These are phyloP conservation scores for Polydrusus pterygomalis DNA, from an alignment of 2,888 invertebrate species.

Conservation along the genomic window DNA sequence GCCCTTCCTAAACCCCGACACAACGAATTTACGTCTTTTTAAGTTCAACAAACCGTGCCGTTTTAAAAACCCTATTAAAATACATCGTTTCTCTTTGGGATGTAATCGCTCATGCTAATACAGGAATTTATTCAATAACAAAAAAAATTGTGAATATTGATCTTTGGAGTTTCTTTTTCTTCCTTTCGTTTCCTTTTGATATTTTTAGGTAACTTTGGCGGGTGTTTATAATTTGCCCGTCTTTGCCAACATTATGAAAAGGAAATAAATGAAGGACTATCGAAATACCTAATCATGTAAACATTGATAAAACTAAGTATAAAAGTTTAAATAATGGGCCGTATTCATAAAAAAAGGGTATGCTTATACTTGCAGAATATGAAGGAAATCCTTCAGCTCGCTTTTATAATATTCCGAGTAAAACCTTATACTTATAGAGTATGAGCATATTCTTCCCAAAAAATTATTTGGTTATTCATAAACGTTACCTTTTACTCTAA, in stretches of 20 bases:
- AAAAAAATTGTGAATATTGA: constrained; percentile 43
- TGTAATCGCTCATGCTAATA: constrained; percentile 53
- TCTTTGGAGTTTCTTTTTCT: constrained; percentile 31
- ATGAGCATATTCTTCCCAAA: no score
- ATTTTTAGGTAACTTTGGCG: background rate
- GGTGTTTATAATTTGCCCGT: background rate
- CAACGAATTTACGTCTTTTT: constrained; percentile 63
- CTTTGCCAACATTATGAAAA: background rate
- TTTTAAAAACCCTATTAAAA: constrained; percentile 58
- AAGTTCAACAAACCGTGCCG: constrained; percentile 61
- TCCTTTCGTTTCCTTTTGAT: constrained; percentile 4
- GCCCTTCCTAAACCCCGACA: constrained; percentile 62
- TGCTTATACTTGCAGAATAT: no score
- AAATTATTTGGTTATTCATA: no score
- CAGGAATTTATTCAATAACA: constrained; percentile 46
- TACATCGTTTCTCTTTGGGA: constrained; percentile 45
- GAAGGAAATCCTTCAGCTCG: no score
- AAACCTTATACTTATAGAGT: no score
- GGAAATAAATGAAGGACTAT: background rate
- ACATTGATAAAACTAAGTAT: no score
- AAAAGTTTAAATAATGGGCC: no score
- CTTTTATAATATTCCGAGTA: no score
- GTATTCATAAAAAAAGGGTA: no score
- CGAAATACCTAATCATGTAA: background rate
- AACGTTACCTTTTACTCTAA: no score